Percentiles rank a stretch among this genome's conserved stretches.
These are phyloP conservation scores for Sinelater perroti DNA, from an alignment of 2,888 invertebrate genomes.

Conservation along the genomic window DNA sequence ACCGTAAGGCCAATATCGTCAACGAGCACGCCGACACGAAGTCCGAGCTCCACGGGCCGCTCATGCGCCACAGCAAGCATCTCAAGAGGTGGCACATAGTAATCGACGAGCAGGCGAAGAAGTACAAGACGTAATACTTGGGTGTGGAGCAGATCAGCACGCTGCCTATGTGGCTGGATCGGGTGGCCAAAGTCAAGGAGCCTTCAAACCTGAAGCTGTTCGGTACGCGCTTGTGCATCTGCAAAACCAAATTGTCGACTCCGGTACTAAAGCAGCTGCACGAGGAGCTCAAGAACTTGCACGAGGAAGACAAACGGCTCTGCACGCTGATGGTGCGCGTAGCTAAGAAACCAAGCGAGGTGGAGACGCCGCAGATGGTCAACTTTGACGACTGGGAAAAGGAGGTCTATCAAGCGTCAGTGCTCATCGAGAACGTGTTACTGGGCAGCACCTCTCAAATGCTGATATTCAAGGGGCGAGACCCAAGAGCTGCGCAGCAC, in stretches of 20 bases:
- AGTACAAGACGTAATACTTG: constrained; percentile 54
- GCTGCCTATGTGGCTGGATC: constrained; percentile 64
- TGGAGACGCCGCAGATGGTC: constrained; percentile 52
- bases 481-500: constrained; percentile 75
- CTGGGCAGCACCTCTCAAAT: constrained; percentile 77
- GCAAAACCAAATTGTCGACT: constrained; percentile 73
- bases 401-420: constrained; percentile 64
- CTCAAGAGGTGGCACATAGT: constrained; percentile 68
- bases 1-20: constrained; percentile 61
- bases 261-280: constrained; percentile 68
- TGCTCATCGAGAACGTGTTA: constrained; percentile 72
- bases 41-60: constrained; percentile 71
- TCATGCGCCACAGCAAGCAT: constrained; percentile 71
- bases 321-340: constrained; percentile 48
- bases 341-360: constrained; percentile 40
- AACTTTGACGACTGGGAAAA: constrained; percentile 56
- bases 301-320: constrained; percentile 32
- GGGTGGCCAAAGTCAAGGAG: constrained; percentile 60
- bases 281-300: constrained; percentile 66
- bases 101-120: constrained; percentile 56
- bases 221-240: constrained; percentile 64
- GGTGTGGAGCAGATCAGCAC: constrained; percentile 62
- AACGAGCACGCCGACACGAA: constrained; percentile 66
- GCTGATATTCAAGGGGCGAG: constrained; percentile 77
- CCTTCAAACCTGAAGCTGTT: constrained; percentile 57